Conservation (phyloP, 2,888 invertebrate species). For the Nymphalis polychloros region DNA sequence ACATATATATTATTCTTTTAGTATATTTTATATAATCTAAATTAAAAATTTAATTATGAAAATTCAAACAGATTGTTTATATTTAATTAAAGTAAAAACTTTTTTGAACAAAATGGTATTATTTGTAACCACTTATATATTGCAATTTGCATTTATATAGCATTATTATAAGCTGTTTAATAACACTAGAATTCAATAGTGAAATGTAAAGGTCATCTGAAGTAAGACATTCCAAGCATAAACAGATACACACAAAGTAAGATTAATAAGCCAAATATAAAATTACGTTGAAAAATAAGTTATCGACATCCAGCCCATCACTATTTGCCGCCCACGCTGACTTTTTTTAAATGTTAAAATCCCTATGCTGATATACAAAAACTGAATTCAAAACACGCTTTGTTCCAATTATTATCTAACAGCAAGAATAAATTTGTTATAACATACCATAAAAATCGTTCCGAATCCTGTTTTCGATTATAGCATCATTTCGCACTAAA, state of each 20-base stretch:
- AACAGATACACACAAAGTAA: background rate
- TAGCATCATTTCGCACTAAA: conserved; percentile 58
- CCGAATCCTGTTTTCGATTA: conserved; percentile 58
- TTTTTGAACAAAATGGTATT: too few species aligned
- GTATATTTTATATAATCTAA: background rate
- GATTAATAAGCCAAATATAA: background rate
- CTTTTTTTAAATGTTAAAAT: conserved; percentile 34
- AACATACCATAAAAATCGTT: conserved; percentile 61
- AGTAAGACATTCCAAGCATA: conserved; percentile 2
- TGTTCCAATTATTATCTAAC: conserved; percentile 6
- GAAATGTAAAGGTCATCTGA: conserved; percentile 5
- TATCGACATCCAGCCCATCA: conserved; percentile 41
- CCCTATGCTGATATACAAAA: background rate
- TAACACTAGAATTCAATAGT: conserved; percentile 5
- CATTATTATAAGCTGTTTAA: background rate
- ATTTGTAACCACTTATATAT: background rate
- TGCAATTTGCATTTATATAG: background rate
- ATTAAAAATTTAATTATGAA: background rate
- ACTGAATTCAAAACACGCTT: background rate
- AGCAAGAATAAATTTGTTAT: conserved; percentile 27
- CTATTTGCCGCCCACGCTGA: conserved; percentile 53
- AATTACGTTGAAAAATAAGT: conserved; percentile 5
- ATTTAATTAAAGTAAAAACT: too few species aligned
- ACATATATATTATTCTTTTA: background rate
- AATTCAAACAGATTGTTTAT: too few species aligned